Percentiles rank a stretch among this genome's conserved stretches.
Conservation (phyloP, 2,113 vertebrate species). For the Cebus imitator region DNA sequence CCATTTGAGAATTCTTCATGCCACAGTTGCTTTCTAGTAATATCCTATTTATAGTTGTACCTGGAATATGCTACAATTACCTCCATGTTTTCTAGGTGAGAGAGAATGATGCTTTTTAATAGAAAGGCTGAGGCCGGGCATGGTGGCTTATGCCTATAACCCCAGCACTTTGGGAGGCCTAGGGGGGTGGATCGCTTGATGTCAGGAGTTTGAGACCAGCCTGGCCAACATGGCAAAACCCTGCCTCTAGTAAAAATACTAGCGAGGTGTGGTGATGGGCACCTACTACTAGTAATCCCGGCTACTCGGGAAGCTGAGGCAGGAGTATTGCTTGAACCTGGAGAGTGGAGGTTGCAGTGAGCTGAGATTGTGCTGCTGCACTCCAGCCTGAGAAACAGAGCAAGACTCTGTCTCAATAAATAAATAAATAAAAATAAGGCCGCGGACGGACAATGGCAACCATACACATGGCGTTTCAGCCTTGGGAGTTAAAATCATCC, state of each 20-base stretch:
- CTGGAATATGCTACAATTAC: no score
- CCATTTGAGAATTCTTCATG: no score
- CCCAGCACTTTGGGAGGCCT: not conserved
- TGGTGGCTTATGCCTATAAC: not conserved
- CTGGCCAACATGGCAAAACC: not conserved
- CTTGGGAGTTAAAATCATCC: not conserved
- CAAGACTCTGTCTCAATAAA: not conserved
- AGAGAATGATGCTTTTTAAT: no score
- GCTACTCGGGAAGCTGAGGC: not conserved
- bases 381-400: not conserved
- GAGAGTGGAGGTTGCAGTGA: not conserved
- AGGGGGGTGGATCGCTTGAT: not conserved
- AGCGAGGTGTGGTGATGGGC: not conserved
- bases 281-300: no score
- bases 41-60: no score
- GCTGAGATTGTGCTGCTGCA: not conserved
- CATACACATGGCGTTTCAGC: not conserved
- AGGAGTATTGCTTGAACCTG: not conserved
- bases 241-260: not conserved
- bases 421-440: not conserved
- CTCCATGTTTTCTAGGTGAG: no score
- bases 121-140: no score
- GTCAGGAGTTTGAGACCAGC: not conserved
- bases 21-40: no score
- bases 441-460: rapidly evolving